phyloP scores from a whole-genome alignment of 2,888 invertebrate species.

The Synergus japonicus region DNA sequence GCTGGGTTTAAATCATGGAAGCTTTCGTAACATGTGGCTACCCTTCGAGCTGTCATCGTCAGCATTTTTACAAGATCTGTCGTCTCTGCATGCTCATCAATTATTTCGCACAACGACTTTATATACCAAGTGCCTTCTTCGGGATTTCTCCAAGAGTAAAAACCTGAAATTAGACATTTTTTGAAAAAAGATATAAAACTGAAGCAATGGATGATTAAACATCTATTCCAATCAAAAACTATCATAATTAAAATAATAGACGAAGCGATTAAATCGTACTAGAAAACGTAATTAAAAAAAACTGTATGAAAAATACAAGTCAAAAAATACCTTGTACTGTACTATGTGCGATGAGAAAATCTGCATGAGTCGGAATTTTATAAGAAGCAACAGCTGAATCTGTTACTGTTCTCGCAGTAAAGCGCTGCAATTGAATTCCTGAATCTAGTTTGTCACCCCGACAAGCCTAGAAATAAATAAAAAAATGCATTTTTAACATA shows the following conservation, averaged over 20 bases:
- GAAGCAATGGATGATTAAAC: too few species aligned
- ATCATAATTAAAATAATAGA: too few species aligned
- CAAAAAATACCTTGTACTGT: constrained; percentile 78
- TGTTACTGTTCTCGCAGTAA: constrained; percentile 66
- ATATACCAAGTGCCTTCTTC: constrained; percentile 81
- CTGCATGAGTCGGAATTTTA: constrained; percentile 80
- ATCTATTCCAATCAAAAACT: too few species aligned
- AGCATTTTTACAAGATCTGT: constrained; percentile 79
- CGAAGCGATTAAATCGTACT: too few species aligned
- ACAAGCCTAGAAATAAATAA: constrained; percentile 76
- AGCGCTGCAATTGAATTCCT: constrained; percentile 72
- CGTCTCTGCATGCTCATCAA: constrained; percentile 75
- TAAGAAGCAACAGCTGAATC: constrained; percentile 70
- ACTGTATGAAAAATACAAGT: too few species aligned
- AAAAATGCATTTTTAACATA: neutral
- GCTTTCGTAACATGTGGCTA: constrained; percentile 79
- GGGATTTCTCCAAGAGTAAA: constrained; percentile 80
- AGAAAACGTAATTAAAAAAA: too few species aligned
- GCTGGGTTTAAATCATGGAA: constrained; percentile 62
- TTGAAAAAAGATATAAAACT: neutral
- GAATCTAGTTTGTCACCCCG: constrained; percentile 77
- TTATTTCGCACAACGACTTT: constrained; percentile 79
- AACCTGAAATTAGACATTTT: constrained; percentile 73
- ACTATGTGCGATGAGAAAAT: constrained; percentile 80
- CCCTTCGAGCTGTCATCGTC: constrained; percentile 77